Base-by-base conservation (phyloP, 1,140 invertebrate species). In the Hypothenemus hampei region DNA sequence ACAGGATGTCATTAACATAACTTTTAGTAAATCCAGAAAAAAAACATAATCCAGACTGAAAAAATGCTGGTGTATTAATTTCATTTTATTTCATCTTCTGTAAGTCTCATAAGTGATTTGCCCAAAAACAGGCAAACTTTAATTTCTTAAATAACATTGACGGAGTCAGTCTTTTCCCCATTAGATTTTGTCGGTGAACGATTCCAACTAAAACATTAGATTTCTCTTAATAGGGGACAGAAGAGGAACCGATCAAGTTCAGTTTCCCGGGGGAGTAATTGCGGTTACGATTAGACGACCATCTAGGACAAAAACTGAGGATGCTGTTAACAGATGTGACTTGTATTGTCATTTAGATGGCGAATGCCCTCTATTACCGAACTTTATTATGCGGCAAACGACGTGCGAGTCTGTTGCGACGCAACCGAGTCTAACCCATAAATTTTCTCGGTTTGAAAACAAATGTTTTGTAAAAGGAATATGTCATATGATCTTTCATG, bases 1-100 rank as follows among this genome's bases (percentile, higher is more conserved):
- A 37, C 58, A 60, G 58, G 58, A 60, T 54, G 51, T 60, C 52
- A 60, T 60, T 60, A 60, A 43, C 53, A 37, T 6, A 16, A 15
- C 8, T n/a, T n/a, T 6, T 8, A 16, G 35, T 6, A 16, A 16
- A 37, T 37, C 10, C 35, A 37, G 18, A 43, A 20, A 20, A 43
- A 43, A 21, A 15, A 15, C 35, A 37, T 7, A 18, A 37, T 7
- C 35, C 15, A 18, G 11, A 13, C 15, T 13, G 16, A 18, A 6
- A 37, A 7, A 37, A 29, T 29, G 24, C 24, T 29, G n/a, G n/a
- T n/a, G n/a, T n/a, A n/a, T n/a, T 29, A n/a, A n/a, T 7, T 29
- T 6, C n/a, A 7, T 29, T n/a, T 29, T 6, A 6, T n/a, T 29
- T 29, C 26, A n/a, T 29, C 26, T 29, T 29, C 26, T 29, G 6